Evolutionary conservation across 2,888 invertebrate species (phyloP), one percentile per base, ranked within the genome.

Genomic region (Plagodis pulveraria): DNA sequence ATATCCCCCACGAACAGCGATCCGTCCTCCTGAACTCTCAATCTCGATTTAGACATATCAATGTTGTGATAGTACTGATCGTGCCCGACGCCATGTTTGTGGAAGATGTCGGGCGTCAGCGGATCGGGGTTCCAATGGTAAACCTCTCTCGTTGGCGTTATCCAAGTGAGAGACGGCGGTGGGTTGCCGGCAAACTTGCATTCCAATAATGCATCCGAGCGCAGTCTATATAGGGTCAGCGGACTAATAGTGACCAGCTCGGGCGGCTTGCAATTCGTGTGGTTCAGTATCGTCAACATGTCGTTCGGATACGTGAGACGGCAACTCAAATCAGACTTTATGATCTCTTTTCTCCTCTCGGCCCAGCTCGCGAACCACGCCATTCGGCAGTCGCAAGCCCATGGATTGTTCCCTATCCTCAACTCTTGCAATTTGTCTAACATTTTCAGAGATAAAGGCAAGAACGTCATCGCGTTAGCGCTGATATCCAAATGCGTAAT

Each of bases 341-440:
- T 86, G 32, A 87, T 88, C 45, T 92, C 86, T 65, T 87, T 88
- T 50, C 91, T 86, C 65, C 81, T 87, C 56, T 94, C 94, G 8
- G 94, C 93, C 91, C 91, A 91, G 49, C 70, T 71, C 22, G 80
- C 85, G 69, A 97, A 95, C 97, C 97, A 97, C 67, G 94, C 94
- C 94, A 97, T 96, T 50, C 96, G 94, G 77, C 98, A 98, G 83
- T 97, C 97, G 88, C 98, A 98, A 12, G 95, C 95, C 96, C 97
- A 97, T 35, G 95, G 95, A 81, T 98, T 98, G 57, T 94, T 94
- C 40, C 94, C 91, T 67, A 98, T 94, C 68, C 94, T 94, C 35
- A 98, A 84, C 63, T 94, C 94, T 69, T 93, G 88, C 55, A 98
- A 85, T 49, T 93, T 86, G 6, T 93, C 90, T 56, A 97, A 87